These are phyloP conservation scores for Trichopria drosophilae DNA, from an alignment of 2,888 invertebrate species.

Conservation along the genomic window DNA sequence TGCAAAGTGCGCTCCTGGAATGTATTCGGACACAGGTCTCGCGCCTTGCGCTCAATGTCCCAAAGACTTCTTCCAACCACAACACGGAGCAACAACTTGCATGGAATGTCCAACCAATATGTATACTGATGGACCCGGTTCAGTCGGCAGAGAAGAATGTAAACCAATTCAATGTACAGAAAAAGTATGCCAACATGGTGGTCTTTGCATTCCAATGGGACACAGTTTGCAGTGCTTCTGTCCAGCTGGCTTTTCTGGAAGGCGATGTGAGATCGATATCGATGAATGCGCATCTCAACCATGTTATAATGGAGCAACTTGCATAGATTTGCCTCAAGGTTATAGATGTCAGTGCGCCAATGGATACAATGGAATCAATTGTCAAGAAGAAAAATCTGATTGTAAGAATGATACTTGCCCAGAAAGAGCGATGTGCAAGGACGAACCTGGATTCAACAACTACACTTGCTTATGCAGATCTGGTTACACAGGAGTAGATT, in stretches of 20 bases:
- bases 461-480: constrained; percentile 90
- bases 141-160: constrained; percentile 84
- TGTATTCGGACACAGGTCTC: constrained; percentile 89
- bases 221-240: constrained; percentile 91
- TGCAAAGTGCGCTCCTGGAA: constrained; percentile 86
- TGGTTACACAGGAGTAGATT: constrained; percentile 91
- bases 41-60: constrained; percentile 94
- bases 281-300: constrained; percentile 94
- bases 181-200: constrained; percentile 87
- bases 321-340: constrained; percentile 89
- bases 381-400: constrained; percentile 90
- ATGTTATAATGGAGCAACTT: constrained; percentile 90
- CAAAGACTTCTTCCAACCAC: constrained; percentile 86
- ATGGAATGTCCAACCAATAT: constrained; percentile 89
- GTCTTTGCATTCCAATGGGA: constrained; percentile 85
- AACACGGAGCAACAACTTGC: constrained; percentile 82
- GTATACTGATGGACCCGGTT: constrained; percentile 79
- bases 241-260: constrained; percentile 91
- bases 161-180: constrained; percentile 84
- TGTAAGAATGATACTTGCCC: constrained; percentile 90
- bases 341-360: constrained; percentile 86
- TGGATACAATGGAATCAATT: constrained; percentile 90
- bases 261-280: constrained; percentile 91
- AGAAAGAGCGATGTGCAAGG: constrained; percentile 95
- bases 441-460: constrained; percentile 86